Conservation (phyloP, 2,113 vertebrate species). For the Paralichthys olivaceus region DNA sequence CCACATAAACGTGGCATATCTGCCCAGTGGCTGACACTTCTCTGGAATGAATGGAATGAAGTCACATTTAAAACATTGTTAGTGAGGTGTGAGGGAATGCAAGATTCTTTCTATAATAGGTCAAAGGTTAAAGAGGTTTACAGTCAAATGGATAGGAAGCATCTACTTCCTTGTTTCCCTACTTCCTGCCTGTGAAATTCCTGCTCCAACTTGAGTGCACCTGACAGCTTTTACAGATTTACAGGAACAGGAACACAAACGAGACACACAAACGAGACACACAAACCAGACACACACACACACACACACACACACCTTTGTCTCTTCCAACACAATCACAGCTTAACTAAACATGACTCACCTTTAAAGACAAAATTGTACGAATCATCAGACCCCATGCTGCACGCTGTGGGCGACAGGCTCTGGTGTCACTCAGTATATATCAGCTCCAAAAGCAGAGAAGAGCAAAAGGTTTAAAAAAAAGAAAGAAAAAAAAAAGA, state of each 20-base stretch:
- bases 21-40: constrained; percentile 15
- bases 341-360: constrained; percentile 66
- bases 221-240: background rate
- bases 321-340: constrained; percentile 4
- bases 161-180: constrained; percentile 59
- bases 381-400: constrained; percentile 79
- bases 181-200: background rate
- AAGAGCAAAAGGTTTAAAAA: background rate
- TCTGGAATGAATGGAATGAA: constrained; percentile 55
- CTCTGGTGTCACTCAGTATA: constrained; percentile 24
- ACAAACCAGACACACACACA: background rate
- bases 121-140: constrained; percentile 56
- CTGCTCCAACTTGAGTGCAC: background rate
- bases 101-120: background rate
- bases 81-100: background rate
- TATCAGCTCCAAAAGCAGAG: constrained; percentile 10
- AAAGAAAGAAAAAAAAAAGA: background rate
- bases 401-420: constrained; percentile 33
- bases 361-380: constrained; percentile 86
- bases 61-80: background rate
- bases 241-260: too few relatives aligned
- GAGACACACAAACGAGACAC: too few relatives aligned
- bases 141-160: constrained; percentile 13
- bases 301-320: background rate
- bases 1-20: constrained; percentile 19